Conservation (phyloP, 1,140 invertebrate species). For the Nasonia giraulti region DNA sequence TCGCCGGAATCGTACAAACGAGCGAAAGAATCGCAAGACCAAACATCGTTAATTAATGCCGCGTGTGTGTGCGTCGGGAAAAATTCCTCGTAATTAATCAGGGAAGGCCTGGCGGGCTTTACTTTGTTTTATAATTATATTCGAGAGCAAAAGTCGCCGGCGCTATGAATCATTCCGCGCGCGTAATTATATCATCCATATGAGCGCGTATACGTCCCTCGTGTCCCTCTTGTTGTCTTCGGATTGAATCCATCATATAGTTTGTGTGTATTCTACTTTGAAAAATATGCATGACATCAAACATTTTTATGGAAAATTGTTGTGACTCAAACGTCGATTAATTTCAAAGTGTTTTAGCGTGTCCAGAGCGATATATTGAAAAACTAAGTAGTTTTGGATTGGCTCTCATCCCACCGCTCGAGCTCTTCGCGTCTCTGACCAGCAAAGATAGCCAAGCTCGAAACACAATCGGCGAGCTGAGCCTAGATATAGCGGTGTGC, state of each 20-base stretch:
- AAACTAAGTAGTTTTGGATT: too few species aligned
- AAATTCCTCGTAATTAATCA: conserved; percentile 35
- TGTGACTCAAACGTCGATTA: too few species aligned
- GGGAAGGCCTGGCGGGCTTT: not conserved
- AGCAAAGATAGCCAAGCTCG: too few species aligned
- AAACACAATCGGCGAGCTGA: too few species aligned
- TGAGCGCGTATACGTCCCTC: not conserved
- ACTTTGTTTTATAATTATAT: conserved; percentile 2
- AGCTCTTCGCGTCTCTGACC: too few species aligned
- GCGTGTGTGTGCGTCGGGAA: not conserved
- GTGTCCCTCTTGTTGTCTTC: not conserved
- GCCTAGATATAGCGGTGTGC: too few species aligned
- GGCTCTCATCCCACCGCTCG: too few species aligned
- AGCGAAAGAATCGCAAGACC: conserved; percentile 26
- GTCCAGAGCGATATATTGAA: too few species aligned
- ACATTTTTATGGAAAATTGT: too few species aligned
- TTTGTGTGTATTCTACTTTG: not conserved
- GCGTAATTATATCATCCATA: not conserved
- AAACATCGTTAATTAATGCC: conserved; percentile 38
- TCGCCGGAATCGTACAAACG: not conserved
- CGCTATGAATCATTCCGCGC: not conserved
- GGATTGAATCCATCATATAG: not conserved
- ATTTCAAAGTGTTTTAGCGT: too few species aligned
- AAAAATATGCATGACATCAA: too few species aligned
- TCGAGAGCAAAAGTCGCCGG: not conserved